A percentile compares a stretch with the other conserved stretches of the same genome.
Conservation (phyloP, 1,140 invertebrate species). For the Saxidomus purpurata region DNA sequence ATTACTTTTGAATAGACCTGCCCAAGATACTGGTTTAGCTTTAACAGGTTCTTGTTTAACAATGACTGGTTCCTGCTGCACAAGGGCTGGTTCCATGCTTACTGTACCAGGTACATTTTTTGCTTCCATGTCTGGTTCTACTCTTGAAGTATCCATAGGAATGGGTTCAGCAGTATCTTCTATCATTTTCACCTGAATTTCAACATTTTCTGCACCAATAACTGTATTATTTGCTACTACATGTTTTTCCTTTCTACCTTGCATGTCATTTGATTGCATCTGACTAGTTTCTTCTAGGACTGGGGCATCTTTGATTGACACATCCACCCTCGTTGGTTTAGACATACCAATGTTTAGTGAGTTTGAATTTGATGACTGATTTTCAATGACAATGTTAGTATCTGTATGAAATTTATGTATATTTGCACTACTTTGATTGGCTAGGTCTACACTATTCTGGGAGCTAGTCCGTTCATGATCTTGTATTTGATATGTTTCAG, state of each 20-base stretch:
- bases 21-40: conserved; percentile 50
- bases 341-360: neutral
- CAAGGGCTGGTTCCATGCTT: neutral
- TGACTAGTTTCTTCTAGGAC: conserved; percentile 30
- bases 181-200: neutral
- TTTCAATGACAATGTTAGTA: neutral
- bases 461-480: conserved; percentile 64
- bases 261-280: neutral
- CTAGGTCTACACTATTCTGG: neutral
- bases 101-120: neutral
- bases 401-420: neutral
- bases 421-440: conserved; percentile 27
- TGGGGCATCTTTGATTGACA: conserved; percentile 40
- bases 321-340: conserved; percentile 41
- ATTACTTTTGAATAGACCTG: conserved; percentile 50
- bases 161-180: neutral
- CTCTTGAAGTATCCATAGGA: neutral
- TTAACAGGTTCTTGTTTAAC: conserved; percentile 8
- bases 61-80: neutral
- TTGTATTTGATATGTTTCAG: conserved; percentile 61
- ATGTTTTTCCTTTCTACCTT: neutral
- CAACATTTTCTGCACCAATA: neutral
- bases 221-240: neutral
- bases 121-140: neutral
- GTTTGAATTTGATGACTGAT: neutral